Conservation (phyloP, 2,888 invertebrate genomes). For the Incurvaria masculella region DNA sequence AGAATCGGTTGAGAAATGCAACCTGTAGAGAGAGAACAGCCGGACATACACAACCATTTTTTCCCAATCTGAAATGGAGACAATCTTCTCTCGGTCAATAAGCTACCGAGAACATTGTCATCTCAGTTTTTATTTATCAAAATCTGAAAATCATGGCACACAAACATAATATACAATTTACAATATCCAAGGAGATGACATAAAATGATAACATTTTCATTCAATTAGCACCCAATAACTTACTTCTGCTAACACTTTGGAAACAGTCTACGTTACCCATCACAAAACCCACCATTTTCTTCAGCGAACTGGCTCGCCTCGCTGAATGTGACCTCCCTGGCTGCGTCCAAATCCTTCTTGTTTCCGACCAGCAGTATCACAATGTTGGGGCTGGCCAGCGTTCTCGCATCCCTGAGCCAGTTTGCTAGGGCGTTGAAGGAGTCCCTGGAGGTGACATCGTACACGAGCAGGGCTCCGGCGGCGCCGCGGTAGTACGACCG, state of each 20-base stretch:
- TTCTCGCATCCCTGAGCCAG: constrained; percentile 80
- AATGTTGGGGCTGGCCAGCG: constrained; percentile 77
- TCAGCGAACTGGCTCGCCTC: constrained; percentile 83
- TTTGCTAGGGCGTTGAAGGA: constrained; percentile 90
- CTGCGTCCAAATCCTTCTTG: constrained; percentile 78
- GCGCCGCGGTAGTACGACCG: constrained; percentile 83
- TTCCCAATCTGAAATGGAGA: too few relatives aligned
- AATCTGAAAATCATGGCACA: too few relatives aligned
- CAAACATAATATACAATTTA: constrained; percentile 5
- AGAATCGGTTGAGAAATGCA: too few relatives aligned
- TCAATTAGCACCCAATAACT: background rate
- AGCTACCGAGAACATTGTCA: too few relatives aligned
- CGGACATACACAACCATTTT: too few relatives aligned
- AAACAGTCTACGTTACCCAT: too few relatives aligned
- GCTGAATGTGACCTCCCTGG: constrained; percentile 76
- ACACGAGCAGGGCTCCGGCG: constrained; percentile 88
- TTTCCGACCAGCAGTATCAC: constrained; percentile 79
- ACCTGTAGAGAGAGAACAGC: too few relatives aligned
- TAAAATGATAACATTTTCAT: constrained; percentile 4
- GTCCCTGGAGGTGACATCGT: constrained; percentile 86
- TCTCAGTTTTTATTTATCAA: too few relatives aligned
- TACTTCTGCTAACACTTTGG: background rate
- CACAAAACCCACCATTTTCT: constrained; percentile 65
- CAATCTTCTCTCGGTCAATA: too few relatives aligned
- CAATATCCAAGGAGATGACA: constrained; percentile 4